These are phyloP conservation scores for Clunio marinus DNA, from an alignment of 2,888 invertebrate species.

Conservation along the genomic window DNA sequence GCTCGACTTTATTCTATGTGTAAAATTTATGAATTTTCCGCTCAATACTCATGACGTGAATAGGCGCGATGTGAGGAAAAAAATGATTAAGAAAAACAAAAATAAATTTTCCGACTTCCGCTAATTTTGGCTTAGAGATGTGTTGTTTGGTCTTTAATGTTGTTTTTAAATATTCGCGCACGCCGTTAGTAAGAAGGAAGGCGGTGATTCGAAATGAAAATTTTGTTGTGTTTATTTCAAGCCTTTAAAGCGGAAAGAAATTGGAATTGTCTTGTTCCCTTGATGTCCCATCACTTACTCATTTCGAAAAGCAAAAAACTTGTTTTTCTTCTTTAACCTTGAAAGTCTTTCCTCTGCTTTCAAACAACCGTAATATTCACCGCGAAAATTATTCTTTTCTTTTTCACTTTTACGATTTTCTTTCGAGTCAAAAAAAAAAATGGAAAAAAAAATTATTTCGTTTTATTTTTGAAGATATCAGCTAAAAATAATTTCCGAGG, in stretches of 20 bases:
- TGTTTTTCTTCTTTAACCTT: not conserved
- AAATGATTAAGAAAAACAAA: slow-evolving; percentile 13
- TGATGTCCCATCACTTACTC: slow-evolving; percentile 18
- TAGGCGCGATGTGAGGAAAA: not conserved
- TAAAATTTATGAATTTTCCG: slow-evolving; percentile 32
- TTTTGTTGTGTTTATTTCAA: not conserved
- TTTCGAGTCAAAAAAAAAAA: not conserved
- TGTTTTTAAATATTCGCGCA: not conserved
- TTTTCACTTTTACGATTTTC: not conserved
- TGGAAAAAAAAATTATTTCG: not conserved
- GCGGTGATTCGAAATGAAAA: not conserved
- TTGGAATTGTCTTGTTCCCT: not conserved
- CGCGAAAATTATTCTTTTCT: not conserved
- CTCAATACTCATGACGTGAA: slow-evolving; percentile 22
- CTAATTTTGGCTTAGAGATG: slow-evolving; percentile 21
- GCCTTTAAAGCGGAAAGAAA: not conserved
- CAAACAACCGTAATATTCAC: slow-evolving; percentile 14
- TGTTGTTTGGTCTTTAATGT: not conserved
- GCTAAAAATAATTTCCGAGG: slow-evolving; percentile 31
- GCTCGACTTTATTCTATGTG: not conserved
- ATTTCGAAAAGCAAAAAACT: not conserved
- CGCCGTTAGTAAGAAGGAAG: not conserved
- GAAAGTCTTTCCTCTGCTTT: not conserved
- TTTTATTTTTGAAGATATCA: slow-evolving; percentile 10
- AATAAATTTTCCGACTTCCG: slow-evolving; percentile 30